Evolutionary conservation across 1,140 invertebrate species (phyloP).

Genomic region (Philaenus spumarius): DNA sequence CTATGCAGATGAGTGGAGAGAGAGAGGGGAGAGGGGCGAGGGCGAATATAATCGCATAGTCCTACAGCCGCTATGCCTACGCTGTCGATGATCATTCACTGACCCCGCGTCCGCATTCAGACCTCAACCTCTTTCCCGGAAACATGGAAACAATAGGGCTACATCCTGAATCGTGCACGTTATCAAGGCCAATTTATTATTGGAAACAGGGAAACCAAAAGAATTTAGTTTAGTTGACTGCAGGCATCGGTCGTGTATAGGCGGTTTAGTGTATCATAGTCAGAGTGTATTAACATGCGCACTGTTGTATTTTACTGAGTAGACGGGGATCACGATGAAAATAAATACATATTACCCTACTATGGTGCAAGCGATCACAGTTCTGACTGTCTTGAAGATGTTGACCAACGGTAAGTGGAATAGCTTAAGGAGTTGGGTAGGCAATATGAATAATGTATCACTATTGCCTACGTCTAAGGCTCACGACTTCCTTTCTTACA

Average conservation of each 20-base stretch:
- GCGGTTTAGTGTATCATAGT: background rate
- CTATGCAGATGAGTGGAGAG: too few relatives aligned
- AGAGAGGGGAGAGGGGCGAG: too few relatives aligned
- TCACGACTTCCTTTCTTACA: too few relatives aligned
- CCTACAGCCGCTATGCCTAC: too few relatives aligned
- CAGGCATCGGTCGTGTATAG: background rate
- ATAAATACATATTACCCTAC: conserved; percentile 50
- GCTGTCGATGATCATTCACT: conserved; percentile 18
- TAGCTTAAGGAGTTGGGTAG: background rate
- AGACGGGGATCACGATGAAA: conserved; percentile 47
- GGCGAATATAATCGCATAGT: too few relatives aligned
- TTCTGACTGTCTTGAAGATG: conserved; percentile 75
- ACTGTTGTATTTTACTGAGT: conserved; percentile 8
- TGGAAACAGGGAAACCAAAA: background rate
- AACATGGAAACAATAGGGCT: conserved; percentile 19
- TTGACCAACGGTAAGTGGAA: conserved; percentile 62
- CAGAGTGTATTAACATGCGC: background rate
- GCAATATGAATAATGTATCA: too few relatives aligned
- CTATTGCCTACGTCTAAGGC: too few relatives aligned
- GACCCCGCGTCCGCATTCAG: conserved; percentile 17
- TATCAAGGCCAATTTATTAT: conserved; percentile 17
- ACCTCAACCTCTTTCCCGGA: conserved; percentile 24
- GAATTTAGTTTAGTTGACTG: conserved; percentile 3
- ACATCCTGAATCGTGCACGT: conserved; percentile 17
- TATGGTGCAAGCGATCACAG: conserved; percentile 77